Base-by-base conservation (phyloP, 2,888 invertebrate species). In the Lamellibrachia satsuma region DNA sequence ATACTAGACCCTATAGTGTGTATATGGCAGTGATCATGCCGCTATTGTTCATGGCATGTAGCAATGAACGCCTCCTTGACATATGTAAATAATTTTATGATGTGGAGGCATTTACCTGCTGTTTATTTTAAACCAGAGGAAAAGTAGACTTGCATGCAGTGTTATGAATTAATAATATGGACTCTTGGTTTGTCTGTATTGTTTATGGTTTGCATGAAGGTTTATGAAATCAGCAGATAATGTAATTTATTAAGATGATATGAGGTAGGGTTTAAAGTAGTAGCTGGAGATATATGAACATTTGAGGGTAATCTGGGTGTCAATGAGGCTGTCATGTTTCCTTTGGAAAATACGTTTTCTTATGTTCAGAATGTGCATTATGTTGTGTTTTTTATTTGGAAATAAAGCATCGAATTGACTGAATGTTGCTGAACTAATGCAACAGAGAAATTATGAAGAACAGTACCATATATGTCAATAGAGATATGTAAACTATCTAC, bases 401-500 rank as follows among this genome's bases (percentile, higher is more conserved):
- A 75, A 75, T 75, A 22, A 22, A 75, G 75, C 75, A 75, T n/a
- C 4, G 15, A 57, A 8, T 15, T 57, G n/a, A 75, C 22, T 4
- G 22, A 75, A 75, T 75, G 75, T 75, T 75, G 15, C 75, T 22
- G 22, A 15, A 75, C 15, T 75, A n/a, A 15, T 22, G 22, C n/a
- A 15, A 22, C 75, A 75, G 75, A 75, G 75, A 75, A 75, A 75
- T 15, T 3, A 75, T 75, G 75, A 75, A 75, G 15, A 22, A 75
- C n/a, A 15, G 75, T 75, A 75, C 75, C 15, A 75, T 15, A 22
- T 22, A 39, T 39, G 39, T 75, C 22, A 6, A 15, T 75, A 75
- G 75, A 75, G 75, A 75, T 75, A 15, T 75, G 75, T 75, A 75
- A 75, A 75, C 75, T 75, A 75, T 75, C 75, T 75, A 75, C 75